Evolutionary conservation across 2,888 invertebrate species (phyloP), one percentile per base, ranked within the genome.

Genomic region (Monoplex corrugatus): DNA sequence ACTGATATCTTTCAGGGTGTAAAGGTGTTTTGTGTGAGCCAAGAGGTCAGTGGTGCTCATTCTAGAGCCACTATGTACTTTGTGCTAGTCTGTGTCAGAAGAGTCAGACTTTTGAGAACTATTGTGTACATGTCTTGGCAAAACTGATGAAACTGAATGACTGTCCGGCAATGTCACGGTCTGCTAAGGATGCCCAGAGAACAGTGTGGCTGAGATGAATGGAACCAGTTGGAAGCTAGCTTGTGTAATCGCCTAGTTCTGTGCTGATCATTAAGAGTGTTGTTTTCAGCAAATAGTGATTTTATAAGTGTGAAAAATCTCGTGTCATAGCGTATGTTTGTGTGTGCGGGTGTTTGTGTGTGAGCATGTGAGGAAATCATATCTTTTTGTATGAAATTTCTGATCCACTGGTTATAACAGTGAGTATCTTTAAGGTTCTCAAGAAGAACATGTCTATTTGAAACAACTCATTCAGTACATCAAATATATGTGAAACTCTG

Each of bases 21-120:
- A 43, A 10, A 78, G 23, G 35, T 68, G 63, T 68, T n/a, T 68
- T 68, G 72, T 38, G 72, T 38, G 72, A 38, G 78, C 43, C 78
- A 43, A 23, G 23, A 32, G 43, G 10, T 23, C 23, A 32, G 3
- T 1, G 23, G 40, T 5, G 19, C 28, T 80, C 13, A 43, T 40
- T 75, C 35, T 35, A 38, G 38, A 75, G 75, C 32, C 43, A 80
- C 43, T 40, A 1, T 43, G 23, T 68, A 28, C 23, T 28, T 28
- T 32, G 78, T 23, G 78, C 78, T 80, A 80, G 78, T 80, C 78
- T 43, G 78, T 23, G 78, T 43, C 23, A 16, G n/a, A 43, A n/a
- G n/a, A n/a, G n/a, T n/a, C n/a, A n/a, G n/a, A n/a, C n/a, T n/a
- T n/a, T n/a, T 32, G 72, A 35, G 5, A 32, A 72, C 35, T 6